These are phyloP conservation scores for Linyphia triangularis DNA, from an alignment of 2,888 invertebrate genomes.

Conservation along the genomic window DNA sequence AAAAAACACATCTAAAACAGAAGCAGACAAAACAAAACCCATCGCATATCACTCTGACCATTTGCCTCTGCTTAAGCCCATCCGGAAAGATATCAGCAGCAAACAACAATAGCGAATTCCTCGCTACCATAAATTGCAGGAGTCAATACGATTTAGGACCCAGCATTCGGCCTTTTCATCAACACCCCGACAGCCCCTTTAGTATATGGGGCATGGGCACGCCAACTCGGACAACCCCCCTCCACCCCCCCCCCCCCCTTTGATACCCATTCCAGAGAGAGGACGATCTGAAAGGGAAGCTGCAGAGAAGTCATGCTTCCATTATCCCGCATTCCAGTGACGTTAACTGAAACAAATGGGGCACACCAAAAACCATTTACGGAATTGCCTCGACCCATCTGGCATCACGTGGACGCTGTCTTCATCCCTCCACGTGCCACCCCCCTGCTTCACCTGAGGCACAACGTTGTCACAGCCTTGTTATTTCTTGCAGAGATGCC, in stretches of 20 bases:
- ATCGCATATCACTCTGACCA: conserved; percentile 3
- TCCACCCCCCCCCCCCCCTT: not conserved
- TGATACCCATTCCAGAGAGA: conserved; percentile 12
- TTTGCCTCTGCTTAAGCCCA: conserved; percentile 20
- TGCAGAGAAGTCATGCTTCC: conserved; percentile 72
- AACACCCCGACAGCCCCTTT: conserved; percentile 55
- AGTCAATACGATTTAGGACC: conserved; percentile 73
- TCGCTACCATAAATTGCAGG: conserved; percentile 61
- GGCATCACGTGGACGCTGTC: conserved; percentile 71
- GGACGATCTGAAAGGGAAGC: not conserved
- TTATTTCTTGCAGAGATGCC: conserved; percentile 28
- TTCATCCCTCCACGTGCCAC: conserved; percentile 25
- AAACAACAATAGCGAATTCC: conserved; percentile 33
- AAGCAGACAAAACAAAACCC: conserved; percentile 1
- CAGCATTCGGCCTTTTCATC: conserved; percentile 59
- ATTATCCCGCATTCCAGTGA: conserved; percentile 73
- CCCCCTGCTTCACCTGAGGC: conserved; percentile 44
- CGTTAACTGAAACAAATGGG: conserved; percentile 76
- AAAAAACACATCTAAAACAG: not conserved
- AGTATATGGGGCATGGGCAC: conserved; percentile 52
- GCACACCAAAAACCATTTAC: conserved; percentile 74
- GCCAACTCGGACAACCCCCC: conserved; percentile 42
- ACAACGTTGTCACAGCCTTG: conserved; percentile 59
- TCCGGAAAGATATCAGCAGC: conserved; percentile 12
- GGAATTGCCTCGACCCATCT: conserved; percentile 76